Evolutionary conservation across 1,140 invertebrate species (phyloP).

Genomic region (Cydia fagiglandana): DNA sequence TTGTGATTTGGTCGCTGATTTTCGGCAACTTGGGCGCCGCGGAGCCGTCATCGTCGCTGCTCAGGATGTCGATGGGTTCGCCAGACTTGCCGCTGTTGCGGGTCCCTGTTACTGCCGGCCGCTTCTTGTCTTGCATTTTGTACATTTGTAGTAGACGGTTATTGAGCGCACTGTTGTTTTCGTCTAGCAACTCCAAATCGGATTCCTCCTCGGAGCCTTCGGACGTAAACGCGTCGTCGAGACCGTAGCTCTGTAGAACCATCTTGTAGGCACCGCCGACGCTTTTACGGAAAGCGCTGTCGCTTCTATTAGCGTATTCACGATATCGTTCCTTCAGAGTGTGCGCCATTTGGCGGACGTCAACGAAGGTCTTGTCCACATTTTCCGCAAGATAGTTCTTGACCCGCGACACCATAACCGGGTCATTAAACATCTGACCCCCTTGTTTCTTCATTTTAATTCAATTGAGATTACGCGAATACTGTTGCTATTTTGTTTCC

Average conservation of each 20-base stretch:
- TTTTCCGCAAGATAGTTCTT: slow-evolving; percentile 85
- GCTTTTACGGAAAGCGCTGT: slow-evolving; percentile 82
- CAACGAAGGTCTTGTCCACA: slow-evolving; percentile 85
- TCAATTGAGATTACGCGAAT: slow-evolving; percentile 5
- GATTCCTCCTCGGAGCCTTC: slow-evolving; percentile 82
- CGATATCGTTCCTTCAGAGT: slow-evolving; percentile 84
- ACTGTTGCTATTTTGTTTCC: slow-evolving; percentile 19
- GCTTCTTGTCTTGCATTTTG: slow-evolving; percentile 74
- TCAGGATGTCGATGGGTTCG: slow-evolving; percentile 80
- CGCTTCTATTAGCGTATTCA: slow-evolving; percentile 85
- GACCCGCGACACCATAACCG: slow-evolving; percentile 74
- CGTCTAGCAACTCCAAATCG: slow-evolving; percentile 78
- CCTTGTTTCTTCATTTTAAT: slow-evolving; percentile 72
- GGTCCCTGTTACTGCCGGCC: slow-evolving; percentile 52
- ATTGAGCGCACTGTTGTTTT: slow-evolving; percentile 75
- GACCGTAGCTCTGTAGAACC: slow-evolving; percentile 80
- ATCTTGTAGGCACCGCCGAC: slow-evolving; percentile 82
- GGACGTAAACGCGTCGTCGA: slow-evolving; percentile 78
- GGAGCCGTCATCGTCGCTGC: slow-evolving; percentile 79
- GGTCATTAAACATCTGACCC: slow-evolving; percentile 67
- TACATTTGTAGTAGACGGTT: slow-evolving; percentile 75
- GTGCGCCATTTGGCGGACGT: slow-evolving; percentile 87
- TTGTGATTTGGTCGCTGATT: slow-evolving; percentile 76
- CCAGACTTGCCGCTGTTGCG: slow-evolving; percentile 72
- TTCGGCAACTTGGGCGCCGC: slow-evolving; percentile 72